A percentile compares a stretch with the other conserved stretches of the same genome.
phyloP scores from a whole-genome alignment of 2,888 invertebrate genomes.

The Dorcus hopei region DNA sequence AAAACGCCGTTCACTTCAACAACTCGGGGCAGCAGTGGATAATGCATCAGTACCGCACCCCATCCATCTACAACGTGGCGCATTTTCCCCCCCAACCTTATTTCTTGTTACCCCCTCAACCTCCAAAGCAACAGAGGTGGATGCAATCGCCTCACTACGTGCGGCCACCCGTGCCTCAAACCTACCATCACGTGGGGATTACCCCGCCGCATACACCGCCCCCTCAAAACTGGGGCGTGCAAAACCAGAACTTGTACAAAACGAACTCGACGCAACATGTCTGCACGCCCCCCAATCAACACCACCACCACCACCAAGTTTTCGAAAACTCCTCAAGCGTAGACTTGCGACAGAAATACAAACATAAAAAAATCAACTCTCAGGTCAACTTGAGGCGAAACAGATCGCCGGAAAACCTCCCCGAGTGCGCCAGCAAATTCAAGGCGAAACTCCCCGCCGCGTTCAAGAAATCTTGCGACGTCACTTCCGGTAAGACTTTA shows the following conservation, averaged over 20 bases:
- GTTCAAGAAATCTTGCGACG: background rate
- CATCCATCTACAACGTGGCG: constrained; percentile 11
- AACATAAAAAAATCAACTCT: constrained; percentile 17
- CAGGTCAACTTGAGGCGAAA: constrained; percentile 11
- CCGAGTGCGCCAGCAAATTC: constrained; percentile 2
- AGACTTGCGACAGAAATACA: constrained; percentile 14
- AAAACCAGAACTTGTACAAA: constrained; percentile 16
- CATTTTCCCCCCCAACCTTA: constrained; percentile 17
- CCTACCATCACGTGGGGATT: constrained; percentile 6
- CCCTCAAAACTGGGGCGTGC: constrained; percentile 14
- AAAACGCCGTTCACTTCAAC: constrained; percentile 14
- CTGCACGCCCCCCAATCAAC: background rate
- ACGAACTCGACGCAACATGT: constrained; percentile 22
- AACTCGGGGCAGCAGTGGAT: constrained; percentile 18
- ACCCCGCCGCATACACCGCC: constrained; percentile 10
- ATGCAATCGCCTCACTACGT: constrained; percentile 19
- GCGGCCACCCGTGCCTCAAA: constrained; percentile 16
- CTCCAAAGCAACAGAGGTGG: constrained; percentile 23
- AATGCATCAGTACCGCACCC: constrained; percentile 20
- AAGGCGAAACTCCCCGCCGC: background rate
- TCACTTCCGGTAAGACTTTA: constrained; percentile 1
- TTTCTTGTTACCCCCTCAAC: constrained; percentile 22
- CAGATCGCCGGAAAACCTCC: constrained; percentile 15
- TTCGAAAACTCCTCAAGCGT: constrained; percentile 5
- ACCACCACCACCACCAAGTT: background rate